Percentiles rank a stretch among this genome's conserved stretches.
Evolutionary conservation across 2,113 vertebrate species (phyloP).

Genomic region (Trichechus manatus): DNA sequence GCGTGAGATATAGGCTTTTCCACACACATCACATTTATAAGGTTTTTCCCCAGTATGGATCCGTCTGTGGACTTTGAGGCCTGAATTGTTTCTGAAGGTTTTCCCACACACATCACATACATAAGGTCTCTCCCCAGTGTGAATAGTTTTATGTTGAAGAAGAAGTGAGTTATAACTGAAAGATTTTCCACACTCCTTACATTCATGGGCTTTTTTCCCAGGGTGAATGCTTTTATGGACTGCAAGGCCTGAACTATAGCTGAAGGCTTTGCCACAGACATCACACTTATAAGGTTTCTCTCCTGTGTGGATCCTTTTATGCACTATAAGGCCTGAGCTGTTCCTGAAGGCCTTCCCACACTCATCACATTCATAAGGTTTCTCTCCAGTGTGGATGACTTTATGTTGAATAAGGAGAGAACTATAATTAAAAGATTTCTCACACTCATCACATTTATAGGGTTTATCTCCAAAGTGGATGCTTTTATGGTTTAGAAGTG

Average conservation of each 20-base stretch:
- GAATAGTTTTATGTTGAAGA: slow-evolving; percentile 83
- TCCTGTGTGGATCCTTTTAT: slow-evolving; percentile 82
- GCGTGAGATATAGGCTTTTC: slow-evolving; percentile 84
- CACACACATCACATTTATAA: slow-evolving; percentile 83
- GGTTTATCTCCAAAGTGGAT: slow-evolving; percentile 88
- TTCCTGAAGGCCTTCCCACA: slow-evolving; percentile 81
- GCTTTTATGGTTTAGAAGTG: slow-evolving; percentile 87
- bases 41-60: slow-evolving; percentile 86
- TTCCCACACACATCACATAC: slow-evolving; percentile 84
- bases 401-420: slow-evolving; percentile 90
- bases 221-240: slow-evolving; percentile 86
- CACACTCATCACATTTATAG: slow-evolving; percentile 87
- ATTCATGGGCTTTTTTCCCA: slow-evolving; percentile 83
- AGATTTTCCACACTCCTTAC: slow-evolving; percentile 82
- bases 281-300: slow-evolving; percentile 87
- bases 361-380: slow-evolving; percentile 83
- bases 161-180: slow-evolving; percentile 83
- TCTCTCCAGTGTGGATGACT: slow-evolving; percentile 88
- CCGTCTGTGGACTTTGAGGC: slow-evolving; percentile 82
- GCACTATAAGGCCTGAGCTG: slow-evolving; percentile 82
- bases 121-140: slow-evolving; percentile 83
- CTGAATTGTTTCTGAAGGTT: slow-evolving; percentile 85
- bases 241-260: slow-evolving; percentile 85
- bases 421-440: slow-evolving; percentile 90
- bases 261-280: slow-evolving; percentile 86